Evolutionary conservation across 2,888 invertebrate species (phyloP).

Genomic region (Phalera bucephala): DNA sequence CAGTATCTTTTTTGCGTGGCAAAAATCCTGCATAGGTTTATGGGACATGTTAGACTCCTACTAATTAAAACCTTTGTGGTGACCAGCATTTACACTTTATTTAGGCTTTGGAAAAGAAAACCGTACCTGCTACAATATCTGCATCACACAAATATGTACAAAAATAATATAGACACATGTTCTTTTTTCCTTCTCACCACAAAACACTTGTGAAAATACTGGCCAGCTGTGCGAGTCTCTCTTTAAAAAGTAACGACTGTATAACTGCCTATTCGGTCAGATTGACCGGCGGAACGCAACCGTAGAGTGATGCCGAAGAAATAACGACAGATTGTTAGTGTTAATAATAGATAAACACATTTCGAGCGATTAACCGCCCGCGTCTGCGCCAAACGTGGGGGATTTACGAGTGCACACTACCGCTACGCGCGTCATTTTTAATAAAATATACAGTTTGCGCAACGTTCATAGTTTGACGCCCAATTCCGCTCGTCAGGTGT

Average conservation of each 20-base stretch:
- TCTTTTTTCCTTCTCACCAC: too few species aligned
- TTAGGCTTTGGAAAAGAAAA: too few species aligned
- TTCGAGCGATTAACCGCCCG: conserved; percentile 41
- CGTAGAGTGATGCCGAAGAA: conserved; percentile 25
- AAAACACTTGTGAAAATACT: too few species aligned
- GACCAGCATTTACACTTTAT: too few species aligned
- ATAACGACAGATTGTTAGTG: conserved; percentile 42
- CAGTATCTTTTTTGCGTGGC: too few species aligned
- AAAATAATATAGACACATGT: too few species aligned
- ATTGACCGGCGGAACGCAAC: conserved; percentile 10
- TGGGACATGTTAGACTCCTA: too few species aligned
- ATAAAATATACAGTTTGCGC: too few species aligned
- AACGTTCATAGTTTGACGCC: neutral
- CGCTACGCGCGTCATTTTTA: conserved; percentile 31
- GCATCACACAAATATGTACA: too few species aligned
- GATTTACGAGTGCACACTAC: conserved; percentile 35
- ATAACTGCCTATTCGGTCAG: conserved; percentile 7
- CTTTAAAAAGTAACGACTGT: conserved; percentile 9
- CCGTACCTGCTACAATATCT: too few species aligned
- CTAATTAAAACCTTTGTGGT: too few species aligned
- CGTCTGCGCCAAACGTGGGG: conserved; percentile 33
- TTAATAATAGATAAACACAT: conserved; percentile 49
- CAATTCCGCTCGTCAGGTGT: neutral
- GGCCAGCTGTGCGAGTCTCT: neutral
- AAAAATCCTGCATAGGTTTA: too few species aligned